Percentiles rank a stretch among this genome's conserved stretches.
Evolutionary conservation across 2,113 vertebrate species (phyloP).

Genomic region (Mustela nigripes): DNA sequence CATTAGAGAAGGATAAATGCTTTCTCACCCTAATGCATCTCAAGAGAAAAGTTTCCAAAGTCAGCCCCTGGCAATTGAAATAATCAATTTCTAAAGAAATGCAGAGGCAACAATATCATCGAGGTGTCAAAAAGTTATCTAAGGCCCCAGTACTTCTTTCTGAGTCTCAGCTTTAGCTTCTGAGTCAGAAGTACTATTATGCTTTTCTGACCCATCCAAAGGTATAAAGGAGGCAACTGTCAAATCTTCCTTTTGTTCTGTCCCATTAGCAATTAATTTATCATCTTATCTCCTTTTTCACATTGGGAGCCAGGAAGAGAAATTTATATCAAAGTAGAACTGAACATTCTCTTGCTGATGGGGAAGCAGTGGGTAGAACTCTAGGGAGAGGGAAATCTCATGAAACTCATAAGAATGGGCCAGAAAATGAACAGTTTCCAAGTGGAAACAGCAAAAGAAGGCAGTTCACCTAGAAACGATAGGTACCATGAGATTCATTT

Average conservation of each 20-base stretch:
- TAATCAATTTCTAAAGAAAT: constrained; percentile 67
- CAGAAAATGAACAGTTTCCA: constrained; percentile 23
- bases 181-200: constrained; percentile 16
- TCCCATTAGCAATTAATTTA: constrained; percentile 68
- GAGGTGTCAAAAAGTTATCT: constrained; percentile 46
- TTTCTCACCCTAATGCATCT: constrained; percentile 51
- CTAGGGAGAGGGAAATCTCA: not conserved
- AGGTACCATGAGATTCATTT: constrained; percentile 22
- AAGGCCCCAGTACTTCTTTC: not conserved
- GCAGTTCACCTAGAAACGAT: not conserved
- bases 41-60: constrained; percentile 46
- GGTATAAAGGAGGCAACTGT: constrained; percentile 16
- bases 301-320: not conserved
- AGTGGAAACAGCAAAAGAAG: not conserved
- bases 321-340: constrained; percentile 15
- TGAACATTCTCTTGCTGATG: not conserved
- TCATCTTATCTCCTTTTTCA: constrained; percentile 47
- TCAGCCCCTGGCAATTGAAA: constrained; percentile 30
- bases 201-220: not conserved
- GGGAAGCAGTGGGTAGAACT: not conserved
- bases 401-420: not conserved
- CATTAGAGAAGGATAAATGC: constrained; percentile 51
- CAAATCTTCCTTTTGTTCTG: constrained; percentile 55
- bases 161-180: constrained; percentile 43
- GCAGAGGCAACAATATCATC: constrained; percentile 7